phyloP scores from a whole-genome alignment of 2,797 vertebrate species.

The Gambusia yucatana region DNA sequence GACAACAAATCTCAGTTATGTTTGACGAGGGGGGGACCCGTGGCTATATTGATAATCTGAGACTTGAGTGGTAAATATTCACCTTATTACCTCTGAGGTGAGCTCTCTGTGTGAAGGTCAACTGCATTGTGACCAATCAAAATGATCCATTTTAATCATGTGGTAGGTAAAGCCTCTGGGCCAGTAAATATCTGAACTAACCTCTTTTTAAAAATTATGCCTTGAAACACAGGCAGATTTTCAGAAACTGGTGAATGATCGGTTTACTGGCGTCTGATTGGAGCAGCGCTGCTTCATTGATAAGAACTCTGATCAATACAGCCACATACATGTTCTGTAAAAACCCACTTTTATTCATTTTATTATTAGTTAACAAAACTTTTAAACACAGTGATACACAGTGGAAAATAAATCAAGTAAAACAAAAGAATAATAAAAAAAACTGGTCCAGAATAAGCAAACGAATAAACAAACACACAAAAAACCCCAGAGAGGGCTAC shows the following conservation, averaged over 20 bases:
- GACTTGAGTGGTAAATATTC: slow-evolving; percentile 71
- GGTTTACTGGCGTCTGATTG: slow-evolving; percentile 24
- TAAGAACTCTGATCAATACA: slow-evolving; percentile 45
- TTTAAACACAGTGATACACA: slow-evolving; percentile 60
- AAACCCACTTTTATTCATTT: slow-evolving; percentile 73
- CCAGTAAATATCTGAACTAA: neutral
- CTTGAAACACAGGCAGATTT: slow-evolving; percentile 30
- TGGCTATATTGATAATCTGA: slow-evolving; percentile 66
- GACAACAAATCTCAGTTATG: slow-evolving; percentile 70
- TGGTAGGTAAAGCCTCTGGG: neutral
- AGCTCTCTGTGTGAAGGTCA: slow-evolving; percentile 62
- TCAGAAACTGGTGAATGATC: slow-evolving; percentile 6
- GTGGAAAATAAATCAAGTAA: slow-evolving; percentile 29
- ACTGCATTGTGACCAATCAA: slow-evolving; percentile 63
- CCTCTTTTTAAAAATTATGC: slow-evolving; percentile 2
- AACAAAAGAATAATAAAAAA: slow-evolving; percentile 41
- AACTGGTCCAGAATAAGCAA: slow-evolving; percentile 31
- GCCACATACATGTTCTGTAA: slow-evolving; percentile 74
- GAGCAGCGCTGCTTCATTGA: slow-evolving; percentile 32
- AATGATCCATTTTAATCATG: slow-evolving; percentile 28
- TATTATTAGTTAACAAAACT: slow-evolving; percentile 62
- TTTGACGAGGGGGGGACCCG: slow-evolving; percentile 58
- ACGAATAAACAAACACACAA: slow-evolving; percentile 39
- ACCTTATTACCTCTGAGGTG: slow-evolving; percentile 68
- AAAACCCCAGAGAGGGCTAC: slow-evolving; percentile 19